Conservation (phyloP, 2,797 vertebrate species). For the Lophotriccus pileatus region DNA sequence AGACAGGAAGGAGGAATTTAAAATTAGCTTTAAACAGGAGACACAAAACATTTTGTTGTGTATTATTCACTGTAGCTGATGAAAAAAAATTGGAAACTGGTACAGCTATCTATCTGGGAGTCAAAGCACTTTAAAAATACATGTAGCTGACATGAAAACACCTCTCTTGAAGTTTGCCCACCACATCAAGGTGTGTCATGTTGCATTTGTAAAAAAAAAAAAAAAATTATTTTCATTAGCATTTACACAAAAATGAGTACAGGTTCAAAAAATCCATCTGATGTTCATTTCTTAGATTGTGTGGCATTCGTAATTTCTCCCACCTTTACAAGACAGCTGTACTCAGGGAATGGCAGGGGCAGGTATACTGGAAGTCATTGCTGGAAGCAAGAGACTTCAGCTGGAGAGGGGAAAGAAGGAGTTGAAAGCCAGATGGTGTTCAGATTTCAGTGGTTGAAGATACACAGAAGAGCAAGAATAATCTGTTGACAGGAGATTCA, state of each 20-base stretch:
- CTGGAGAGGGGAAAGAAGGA: constrained; percentile 32
- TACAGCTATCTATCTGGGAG: constrained; percentile 66
- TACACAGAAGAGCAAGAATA: constrained; percentile 4
- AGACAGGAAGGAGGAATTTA: constrained; percentile 66
- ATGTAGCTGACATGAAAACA: constrained; percentile 56
- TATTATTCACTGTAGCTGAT: constrained; percentile 62
- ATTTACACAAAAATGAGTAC: background rate
- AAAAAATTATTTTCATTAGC: constrained; percentile 17
- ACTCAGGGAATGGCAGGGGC: constrained; percentile 75
- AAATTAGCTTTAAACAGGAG: constrained; percentile 78
- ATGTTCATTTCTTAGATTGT: background rate
- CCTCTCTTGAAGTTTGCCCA: constrained; percentile 55
- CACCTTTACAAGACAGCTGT: constrained; percentile 71
- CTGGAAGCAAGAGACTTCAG: constrained; percentile 52
- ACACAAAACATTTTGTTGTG: constrained; percentile 60
- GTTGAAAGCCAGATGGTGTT: constrained; percentile 52
- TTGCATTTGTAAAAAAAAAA: constrained; percentile 14
- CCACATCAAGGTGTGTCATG: constrained; percentile 21
- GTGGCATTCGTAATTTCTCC: constrained; percentile 41
- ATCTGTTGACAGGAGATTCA: constrained; percentile 24
- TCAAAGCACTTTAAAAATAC: constrained; percentile 65
- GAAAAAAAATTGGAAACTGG: constrained; percentile 57
- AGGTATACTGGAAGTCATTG: constrained; percentile 37
- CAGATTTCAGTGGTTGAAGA: constrained; percentile 53
- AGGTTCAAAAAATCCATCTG: background rate